phyloP scores from a whole-genome alignment of 2,797 vertebrate genomes.

The Scolopax bukidnonensis region DNA sequence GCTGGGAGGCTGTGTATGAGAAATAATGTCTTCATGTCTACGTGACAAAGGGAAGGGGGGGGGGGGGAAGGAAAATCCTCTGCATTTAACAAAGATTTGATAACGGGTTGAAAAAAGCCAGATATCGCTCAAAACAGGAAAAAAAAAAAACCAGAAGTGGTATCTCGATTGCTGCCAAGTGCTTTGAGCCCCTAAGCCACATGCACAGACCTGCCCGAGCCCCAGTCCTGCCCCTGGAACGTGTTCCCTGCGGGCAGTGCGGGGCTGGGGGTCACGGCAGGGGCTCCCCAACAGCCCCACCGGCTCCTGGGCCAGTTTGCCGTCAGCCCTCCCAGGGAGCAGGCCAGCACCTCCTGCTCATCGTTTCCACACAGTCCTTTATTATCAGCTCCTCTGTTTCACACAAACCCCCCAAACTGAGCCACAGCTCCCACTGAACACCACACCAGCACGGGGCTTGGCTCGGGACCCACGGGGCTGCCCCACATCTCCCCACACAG shows the following conservation, averaged over 20 bases:
- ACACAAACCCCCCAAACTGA: not conserved
- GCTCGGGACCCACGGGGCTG: not conserved
- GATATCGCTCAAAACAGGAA: not conserved
- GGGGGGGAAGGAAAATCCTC: not conserved
- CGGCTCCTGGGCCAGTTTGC: not conserved
- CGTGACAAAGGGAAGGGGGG: not conserved
- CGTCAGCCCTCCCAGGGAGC: not conserved
- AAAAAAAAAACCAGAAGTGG: rapidly evolving
- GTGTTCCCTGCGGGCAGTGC: not conserved
- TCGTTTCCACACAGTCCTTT: not conserved
- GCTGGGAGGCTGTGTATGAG: not conserved
- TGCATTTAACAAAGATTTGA: not conserved
- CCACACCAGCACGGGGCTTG: rapidly evolving
- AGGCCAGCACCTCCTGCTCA: rapidly evolving
- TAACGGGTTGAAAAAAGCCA: not conserved
- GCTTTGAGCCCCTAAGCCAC: not conserved
- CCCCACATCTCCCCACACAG: rapidly evolving
- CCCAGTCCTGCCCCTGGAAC: not conserved
- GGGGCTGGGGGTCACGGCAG: rapidly evolving
- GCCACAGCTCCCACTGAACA: rapidly evolving
- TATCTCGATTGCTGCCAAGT: not conserved
- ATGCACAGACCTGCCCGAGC: not conserved
- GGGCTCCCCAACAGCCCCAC: not conserved
- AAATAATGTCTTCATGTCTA: not conserved
- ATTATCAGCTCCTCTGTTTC: not conserved